A percentile compares a stretch with the other conserved stretches of the same genome.
Conservation (phyloP, 2,888 invertebrate species). For the Metopia argyrocephala region DNA sequence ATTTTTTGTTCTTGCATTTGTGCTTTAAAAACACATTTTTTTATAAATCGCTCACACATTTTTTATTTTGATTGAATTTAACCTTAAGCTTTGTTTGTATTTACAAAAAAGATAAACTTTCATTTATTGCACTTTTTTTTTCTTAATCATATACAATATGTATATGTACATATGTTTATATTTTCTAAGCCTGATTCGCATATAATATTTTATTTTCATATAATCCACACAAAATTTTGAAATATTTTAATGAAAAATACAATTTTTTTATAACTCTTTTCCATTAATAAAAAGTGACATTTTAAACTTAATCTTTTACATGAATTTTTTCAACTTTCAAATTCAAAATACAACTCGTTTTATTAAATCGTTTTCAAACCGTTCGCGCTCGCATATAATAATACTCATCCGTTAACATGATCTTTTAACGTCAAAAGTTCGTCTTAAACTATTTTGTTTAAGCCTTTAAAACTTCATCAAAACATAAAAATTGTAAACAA, state of each 20-base stretch:
- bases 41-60: not conserved
- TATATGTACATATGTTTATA: too few relatives aligned
- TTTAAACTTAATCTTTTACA: constrained; percentile 10
- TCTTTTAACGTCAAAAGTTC: constrained; percentile 67
- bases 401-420: constrained; percentile 59
- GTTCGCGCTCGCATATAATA: not conserved
- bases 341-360: not conserved
- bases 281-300: constrained; percentile 18
- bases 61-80: not conserved
- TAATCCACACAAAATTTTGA: not conserved
- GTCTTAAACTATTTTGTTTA: constrained; percentile 69
- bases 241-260: not conserved
- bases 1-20: too few relatives aligned
- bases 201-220: not conserved
- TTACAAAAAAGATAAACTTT: too few relatives aligned
- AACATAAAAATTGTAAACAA: constrained; percentile 18
- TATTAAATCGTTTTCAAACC: not conserved
- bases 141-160: too few relatives aligned
- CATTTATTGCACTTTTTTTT: constrained; percentile 22
- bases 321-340: constrained; percentile 15
- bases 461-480: constrained; percentile 39
- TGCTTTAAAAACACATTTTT: too few relatives aligned
- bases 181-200: not conserved
- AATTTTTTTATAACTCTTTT: not conserved
- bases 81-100: constrained; percentile 2